phyloP scores from a whole-genome alignment of 2,113 vertebrate species.

The Terrapene triunguis region DNA sequence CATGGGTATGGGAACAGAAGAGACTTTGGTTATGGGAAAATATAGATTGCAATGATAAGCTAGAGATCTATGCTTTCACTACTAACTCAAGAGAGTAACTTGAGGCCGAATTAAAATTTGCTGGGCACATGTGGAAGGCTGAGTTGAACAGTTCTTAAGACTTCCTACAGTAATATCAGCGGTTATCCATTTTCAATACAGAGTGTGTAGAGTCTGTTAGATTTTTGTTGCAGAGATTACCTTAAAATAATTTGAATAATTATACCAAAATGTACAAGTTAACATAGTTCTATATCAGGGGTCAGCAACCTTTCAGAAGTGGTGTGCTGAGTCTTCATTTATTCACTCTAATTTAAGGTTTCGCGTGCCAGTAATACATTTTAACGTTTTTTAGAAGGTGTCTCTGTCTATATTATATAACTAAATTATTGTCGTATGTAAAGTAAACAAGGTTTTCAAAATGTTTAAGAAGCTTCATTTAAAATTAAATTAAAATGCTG shows the following conservation, averaged over 20 bases:
- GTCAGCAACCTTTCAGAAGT: too few relatives aligned
- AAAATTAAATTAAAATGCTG: too few relatives aligned
- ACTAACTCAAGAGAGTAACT: not conserved
- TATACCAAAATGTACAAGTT: not conserved
- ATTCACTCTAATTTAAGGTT: too few relatives aligned
- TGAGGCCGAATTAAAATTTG: not conserved
- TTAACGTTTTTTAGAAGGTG: too few relatives aligned
- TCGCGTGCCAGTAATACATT: too few relatives aligned
- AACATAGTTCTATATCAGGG: not conserved
- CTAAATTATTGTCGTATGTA: too few relatives aligned
- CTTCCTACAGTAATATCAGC: not conserved
- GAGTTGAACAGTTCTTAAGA: not conserved
- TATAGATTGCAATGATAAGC: slow-evolving; percentile 35
- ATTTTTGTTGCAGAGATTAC: not conserved
- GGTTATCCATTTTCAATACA: not conserved
- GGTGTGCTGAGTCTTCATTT: too few relatives aligned
- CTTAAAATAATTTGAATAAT: not conserved
- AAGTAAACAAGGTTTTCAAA: too few relatives aligned
- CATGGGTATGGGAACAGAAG: slow-evolving; percentile 54
- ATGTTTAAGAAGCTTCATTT: too few relatives aligned
- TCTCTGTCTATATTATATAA: too few relatives aligned
- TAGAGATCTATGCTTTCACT: slow-evolving; percentile 27
- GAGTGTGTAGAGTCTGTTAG: not conserved
- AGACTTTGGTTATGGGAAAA: slow-evolving; percentile 43
- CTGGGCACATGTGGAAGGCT: not conserved